Base-by-base conservation (phyloP, 2,113 vertebrate species). In the Eidolon helvum region DNA sequence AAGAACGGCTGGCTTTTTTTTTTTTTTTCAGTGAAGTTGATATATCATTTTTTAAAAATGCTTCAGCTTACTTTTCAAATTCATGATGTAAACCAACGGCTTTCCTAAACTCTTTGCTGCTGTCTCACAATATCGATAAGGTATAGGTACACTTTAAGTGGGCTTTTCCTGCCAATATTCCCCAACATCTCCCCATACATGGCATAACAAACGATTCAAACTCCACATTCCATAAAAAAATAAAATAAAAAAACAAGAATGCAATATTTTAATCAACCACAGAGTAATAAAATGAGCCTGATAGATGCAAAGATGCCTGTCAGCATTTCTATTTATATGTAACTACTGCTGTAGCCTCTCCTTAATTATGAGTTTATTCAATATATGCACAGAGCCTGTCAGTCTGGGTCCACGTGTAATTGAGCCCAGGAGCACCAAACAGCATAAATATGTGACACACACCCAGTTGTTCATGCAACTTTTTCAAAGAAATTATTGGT, bases 201-300 rank as follows among this genome's bases (percentile, higher is more conserved):
- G 53, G 30, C 5, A 93, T 63, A 92, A 69, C 48, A 94, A 84
- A 97, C 87, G 94, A 97, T 94, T 86, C 77, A 94, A 89, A 96
- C 53, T 59, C 26, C 50, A 84, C 18, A 28, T 88, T 86, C 90
- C 69, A 63, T 96, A 93, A 87, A 96, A 98, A 98, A 98, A 50
- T 33, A 59, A 90, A 61, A 84, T 24, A 28, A 97, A 96, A 96
- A 98, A 97, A 91, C 69, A 65, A 38, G 68, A 84, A 78, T 66
- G 53, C n/a, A 21, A 86, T 91, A 92, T 91, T 94, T 96, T 97
- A 97, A 98, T 97, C 97, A 97, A 96, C 86, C 80, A 59, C 80
- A 90, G 69, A 96, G 96, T 95, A 97, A 97, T 90, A 97, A 95
- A 16, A 30, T 45, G 69, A 89, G 55, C 50, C 9, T 59, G 90